Base-by-base conservation (phyloP, 1,140 invertebrate genomes). In the Platorchestia sp. region DNA sequence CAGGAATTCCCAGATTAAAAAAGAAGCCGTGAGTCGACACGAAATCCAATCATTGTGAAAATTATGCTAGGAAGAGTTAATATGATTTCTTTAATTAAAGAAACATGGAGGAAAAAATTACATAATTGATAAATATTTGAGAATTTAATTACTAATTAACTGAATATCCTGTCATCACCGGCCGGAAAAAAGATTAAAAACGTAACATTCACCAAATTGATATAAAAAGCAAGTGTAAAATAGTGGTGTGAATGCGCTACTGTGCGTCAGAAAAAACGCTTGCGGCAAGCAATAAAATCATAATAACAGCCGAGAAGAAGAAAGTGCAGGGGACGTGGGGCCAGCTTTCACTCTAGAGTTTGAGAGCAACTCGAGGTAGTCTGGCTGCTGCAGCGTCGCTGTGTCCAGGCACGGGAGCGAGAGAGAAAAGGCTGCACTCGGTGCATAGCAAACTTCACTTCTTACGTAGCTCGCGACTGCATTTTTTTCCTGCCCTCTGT, bases 241-340 rank as follows among this genome's bases (percentile, higher is more conserved):
- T 89, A 43, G n/a, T 44, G 27, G 87, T 27, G 42, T 41, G 87
- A 89, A 93, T 47, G 1, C 43, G 45, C 45, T 93, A 44, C 91
- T 47, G 91, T 45, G 41, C 7, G 43, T 44, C 43, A 44, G 43
- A 45, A 93, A 45, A 93, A 93, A n/a, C 44, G 91, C 91, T 45
- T 45, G 91, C 59, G 43, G 91, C 91, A 45, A 93, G 91, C 91
- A 93, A 93, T 93, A 93, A 93, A 93, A 93, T 93, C 45, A 3
- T 45, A 93, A 44, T 93, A 93, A 44, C 91, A 93, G 45, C 91
- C 45, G 47, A n/a, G 41, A 45, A 93, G 91, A 93, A 93, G 91
- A 93, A 93, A 93, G 91, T 93, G 87, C 91, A 93, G 91, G n/a
- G 91, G 91, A 45, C 44, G 36, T n/a, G 91, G 45, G 43, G 91